Conservation (phyloP, 92 coral and sea anemone species). For the Ricordea florida region DNA sequence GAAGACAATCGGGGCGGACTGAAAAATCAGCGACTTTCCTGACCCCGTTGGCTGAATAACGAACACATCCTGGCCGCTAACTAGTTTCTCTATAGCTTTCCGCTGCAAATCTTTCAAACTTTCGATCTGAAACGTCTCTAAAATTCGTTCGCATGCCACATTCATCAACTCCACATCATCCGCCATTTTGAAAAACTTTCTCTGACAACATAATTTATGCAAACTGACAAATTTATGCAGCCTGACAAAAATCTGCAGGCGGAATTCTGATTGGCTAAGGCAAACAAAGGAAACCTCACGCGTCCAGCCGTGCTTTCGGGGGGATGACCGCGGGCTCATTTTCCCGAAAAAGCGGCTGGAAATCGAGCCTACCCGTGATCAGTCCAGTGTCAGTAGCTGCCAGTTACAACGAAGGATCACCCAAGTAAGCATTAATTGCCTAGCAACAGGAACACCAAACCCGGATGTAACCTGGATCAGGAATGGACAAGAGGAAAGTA, state of each 20-base stretch:
- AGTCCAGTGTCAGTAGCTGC: no score
- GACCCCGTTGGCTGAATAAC: conserved; percentile 26
- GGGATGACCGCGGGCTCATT: no score
- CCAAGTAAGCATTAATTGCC: no score
- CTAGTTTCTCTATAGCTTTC: neutral
- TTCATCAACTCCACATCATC: neutral
- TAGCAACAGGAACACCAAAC: no score
- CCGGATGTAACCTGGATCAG: no score
- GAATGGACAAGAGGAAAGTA: no score
- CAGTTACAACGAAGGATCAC: no score
- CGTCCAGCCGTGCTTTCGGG: no score
- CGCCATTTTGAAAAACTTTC: conserved; percentile 17
- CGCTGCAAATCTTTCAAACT: neutral
- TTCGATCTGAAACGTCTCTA: neutral
- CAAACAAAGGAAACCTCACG: no score
- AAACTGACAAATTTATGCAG: conserved; percentile 6
- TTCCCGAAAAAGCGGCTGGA: no score
- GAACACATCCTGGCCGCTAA: conserved; percentile 4
- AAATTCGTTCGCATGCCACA: neutral
- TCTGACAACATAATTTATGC: neutral
- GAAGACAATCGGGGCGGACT: conserved; percentile 9
- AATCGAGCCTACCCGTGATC: no score
- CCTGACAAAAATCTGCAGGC: neutral
- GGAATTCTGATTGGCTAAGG: neutral
- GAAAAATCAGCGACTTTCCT: conserved; percentile 26